Base-by-base conservation (phyloP, 2,888 invertebrate genomes). In the Saturnia japonica region DNA sequence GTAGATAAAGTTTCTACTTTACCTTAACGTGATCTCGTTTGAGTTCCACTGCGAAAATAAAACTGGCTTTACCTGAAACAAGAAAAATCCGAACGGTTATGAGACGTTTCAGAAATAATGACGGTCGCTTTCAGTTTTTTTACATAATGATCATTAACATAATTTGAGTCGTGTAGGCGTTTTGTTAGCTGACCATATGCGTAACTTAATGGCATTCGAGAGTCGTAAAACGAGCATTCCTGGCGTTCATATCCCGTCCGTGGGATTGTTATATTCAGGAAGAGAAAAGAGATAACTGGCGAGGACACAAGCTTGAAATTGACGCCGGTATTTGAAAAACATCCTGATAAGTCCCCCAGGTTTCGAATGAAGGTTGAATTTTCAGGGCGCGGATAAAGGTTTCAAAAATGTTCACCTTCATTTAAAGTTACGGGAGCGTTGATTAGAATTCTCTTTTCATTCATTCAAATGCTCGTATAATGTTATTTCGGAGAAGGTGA, bases 261-360 rank as follows among this genome's bases (percentile, higher is more conserved):
- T 77, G 78, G 81, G 80, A 76, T 85, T 85, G 85, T 85, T 80
- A 75, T 80, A 76, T 77, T 74, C 88, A 87, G 88, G 88, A 90
- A 88, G 85, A 84, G 86, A 81, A 85, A n/a, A 81, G 82, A 86
- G 88, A 90, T 90, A 90, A 89, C 88, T 85, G 86, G 84, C 83
- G 85, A 85, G 84, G 82, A 85, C 82, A 82, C 80, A 84, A 86
- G 85, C 82, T 77, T 80, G 84, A 81, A 89, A 89, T 88, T 86
- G 88, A 86, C 83, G 85, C 83, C 83, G 86, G 87, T 88, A 89
- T 90, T 90, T 84, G 88, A 88, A 90, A 88, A 90, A 88, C 85
- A 82, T 82, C 81, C 87, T 83, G 89, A 90, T 90, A 90, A 90
- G 88, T 87, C 88, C 86, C 83, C 85, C 86, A 84, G 83, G 85